Conservation (phyloP, 2,113 vertebrate species). For the Grus americana region DNA sequence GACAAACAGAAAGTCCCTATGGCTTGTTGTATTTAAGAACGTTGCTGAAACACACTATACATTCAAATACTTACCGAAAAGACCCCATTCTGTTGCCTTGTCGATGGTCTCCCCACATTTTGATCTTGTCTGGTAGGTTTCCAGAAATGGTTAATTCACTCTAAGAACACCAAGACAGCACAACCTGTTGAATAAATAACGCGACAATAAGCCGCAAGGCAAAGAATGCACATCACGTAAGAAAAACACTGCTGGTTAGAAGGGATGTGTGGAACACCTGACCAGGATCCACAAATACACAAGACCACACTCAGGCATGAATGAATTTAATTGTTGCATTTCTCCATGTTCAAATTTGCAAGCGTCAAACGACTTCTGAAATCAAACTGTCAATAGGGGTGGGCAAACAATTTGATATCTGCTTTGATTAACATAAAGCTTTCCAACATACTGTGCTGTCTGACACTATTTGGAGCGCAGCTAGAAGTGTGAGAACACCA, state of each 20-base stretch:
- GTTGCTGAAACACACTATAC: background rate
- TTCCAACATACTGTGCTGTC: slow-evolving; percentile 47
- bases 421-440: slow-evolving; percentile 32
- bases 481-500: slow-evolving; percentile 17
- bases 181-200: slow-evolving; percentile 62
- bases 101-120: slow-evolving; percentile 94
- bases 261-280: background rate
- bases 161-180: slow-evolving; percentile 31
- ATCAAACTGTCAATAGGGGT: slow-evolving; percentile 14
- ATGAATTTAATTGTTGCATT: background rate
- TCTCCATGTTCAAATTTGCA: background rate
- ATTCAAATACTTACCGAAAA: slow-evolving; percentile 84
- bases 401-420: slow-evolving; percentile 40
- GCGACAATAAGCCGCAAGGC: background rate
- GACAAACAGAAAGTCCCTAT: background rate
- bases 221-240: background rate
- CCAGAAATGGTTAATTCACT: slow-evolving; percentile 42
- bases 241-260: background rate
- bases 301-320: background rate
- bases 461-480: background rate
- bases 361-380: background rate
- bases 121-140: slow-evolving; percentile 27
- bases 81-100: slow-evolving; percentile 85
- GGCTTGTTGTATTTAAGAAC: background rate
- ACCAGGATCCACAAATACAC: background rate